Base-by-base conservation (phyloP, 2,888 invertebrate species). In the Willowsia nigromaculata region DNA sequence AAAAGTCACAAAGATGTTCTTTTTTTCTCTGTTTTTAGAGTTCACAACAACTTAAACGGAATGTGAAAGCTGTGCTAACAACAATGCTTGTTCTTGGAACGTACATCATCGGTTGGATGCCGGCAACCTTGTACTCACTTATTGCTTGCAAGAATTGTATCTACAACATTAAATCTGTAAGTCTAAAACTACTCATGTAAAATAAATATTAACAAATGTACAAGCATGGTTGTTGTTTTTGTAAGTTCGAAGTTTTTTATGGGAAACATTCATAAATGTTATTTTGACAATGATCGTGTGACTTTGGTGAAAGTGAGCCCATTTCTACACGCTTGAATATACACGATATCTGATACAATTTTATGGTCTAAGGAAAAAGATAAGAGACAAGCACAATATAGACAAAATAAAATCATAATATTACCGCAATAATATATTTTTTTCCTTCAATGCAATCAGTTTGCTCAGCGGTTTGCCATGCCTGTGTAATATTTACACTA, bases 81-180 rank as follows among this genome's bases (percentile, higher is more conserved):
- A 96, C 96, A 0, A 93, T 96, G 43, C 94, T 96, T 76, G 96
- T 96, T 91, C 94, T 96, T 40, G 96, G 96, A 6, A 94, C 94
- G 0, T 96, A 95, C 93, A 90, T 94, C 22, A 93, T 96, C 13
- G 96, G 96, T 0, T 96, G 95, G 95, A 94, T 95, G 93, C 96
- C 96, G 0, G 96, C 95, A 0, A 94, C 95, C 1, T 92, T 95
- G 7, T 94, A 95, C 88, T 96, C 94, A 93, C 93, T 95, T 30
- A 93, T 96, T n/a, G 94, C 95, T 71, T 96, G 96, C 93, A 93
- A 94, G 78, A 94, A 95, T 92, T 95, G 95, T 90, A 90, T 93
- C 50, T 92, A 94, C 88, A 90, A 93, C 2, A 91, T 93, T 40
- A 84, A 91, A 1, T 62, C 90, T 37, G 91, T 93, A 82, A 88